Percentiles rank a stretch among this genome's conserved stretches.
Conservation (phyloP, 2,113 vertebrate genomes). For the Podocnemis expansa region DNA sequence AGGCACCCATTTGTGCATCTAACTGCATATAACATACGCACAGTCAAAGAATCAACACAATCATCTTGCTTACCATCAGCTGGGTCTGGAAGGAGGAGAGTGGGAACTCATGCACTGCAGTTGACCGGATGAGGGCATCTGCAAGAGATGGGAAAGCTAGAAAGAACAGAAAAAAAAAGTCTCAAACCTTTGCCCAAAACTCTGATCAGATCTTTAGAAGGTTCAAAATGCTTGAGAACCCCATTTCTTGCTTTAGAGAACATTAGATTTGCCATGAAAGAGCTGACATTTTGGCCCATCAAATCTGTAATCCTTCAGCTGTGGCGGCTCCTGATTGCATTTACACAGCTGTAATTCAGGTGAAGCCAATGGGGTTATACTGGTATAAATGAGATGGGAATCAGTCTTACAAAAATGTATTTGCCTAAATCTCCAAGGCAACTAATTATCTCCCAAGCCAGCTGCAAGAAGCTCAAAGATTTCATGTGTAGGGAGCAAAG, state of each 20-base stretch:
- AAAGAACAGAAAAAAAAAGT: neutral
- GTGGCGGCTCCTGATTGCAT: neutral
- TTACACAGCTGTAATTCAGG: too few species aligned
- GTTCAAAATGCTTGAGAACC: neutral
- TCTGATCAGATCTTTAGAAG: neutral
- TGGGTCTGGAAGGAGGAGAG: neutral
- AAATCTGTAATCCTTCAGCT: neutral
- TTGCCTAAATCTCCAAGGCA: neutral
- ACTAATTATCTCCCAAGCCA: too few species aligned
- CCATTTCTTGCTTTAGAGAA: neutral
- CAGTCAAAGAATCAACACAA: neutral
- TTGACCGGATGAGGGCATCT: too few species aligned
- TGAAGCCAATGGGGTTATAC: too few species aligned
- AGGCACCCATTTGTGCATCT: too few species aligned
- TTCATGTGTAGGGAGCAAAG: neutral
- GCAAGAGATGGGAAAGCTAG: neutral
- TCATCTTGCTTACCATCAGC: neutral
- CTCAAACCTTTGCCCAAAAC: neutral
- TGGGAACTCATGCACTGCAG: neutral
- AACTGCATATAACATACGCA: neutral
- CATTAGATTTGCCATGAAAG: neutral
- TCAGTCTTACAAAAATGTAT: neutral
- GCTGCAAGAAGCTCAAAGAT: neutral
- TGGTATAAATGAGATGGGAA: neutral
- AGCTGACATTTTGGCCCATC: neutral